Percentiles rank a stretch among this genome's conserved stretches.
Conservation (phyloP, 2,888 invertebrate species). For the Ophioninae sp. region DNA sequence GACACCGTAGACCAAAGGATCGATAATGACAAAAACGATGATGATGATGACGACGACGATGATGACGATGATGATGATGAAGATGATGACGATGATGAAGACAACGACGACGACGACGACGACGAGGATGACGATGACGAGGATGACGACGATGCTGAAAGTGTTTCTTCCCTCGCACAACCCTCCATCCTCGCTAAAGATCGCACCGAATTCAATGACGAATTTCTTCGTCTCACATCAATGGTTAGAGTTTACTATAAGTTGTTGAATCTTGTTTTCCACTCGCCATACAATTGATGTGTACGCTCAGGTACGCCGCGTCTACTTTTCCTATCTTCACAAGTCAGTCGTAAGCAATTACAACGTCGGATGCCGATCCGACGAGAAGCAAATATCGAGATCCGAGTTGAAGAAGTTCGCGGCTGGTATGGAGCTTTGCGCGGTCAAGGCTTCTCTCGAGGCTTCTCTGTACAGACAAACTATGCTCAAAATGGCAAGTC, state of each 20-base stretch:
- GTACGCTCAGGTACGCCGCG: slow-evolving; percentile 71
- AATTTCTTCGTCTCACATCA: slow-evolving; percentile 73
- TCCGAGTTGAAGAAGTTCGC: slow-evolving; percentile 71
- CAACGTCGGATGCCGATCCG: slow-evolving; percentile 67
- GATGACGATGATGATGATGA: slow-evolving; percentile 64
- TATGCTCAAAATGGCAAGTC: slow-evolving; percentile 73
- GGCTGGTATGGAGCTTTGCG: slow-evolving; percentile 73
- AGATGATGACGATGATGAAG: slow-evolving; percentile 49
- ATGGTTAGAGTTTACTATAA: slow-evolving; percentile 67
- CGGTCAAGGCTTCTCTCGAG: slow-evolving; percentile 72
- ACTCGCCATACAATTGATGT: not conserved
- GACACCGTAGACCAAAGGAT: slow-evolving; percentile 38
- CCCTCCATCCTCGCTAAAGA: slow-evolving; percentile 70
- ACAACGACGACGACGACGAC: slow-evolving; percentile 33
- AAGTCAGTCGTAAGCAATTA: slow-evolving; percentile 75
- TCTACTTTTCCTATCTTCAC: slow-evolving; percentile 74
- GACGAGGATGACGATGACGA: slow-evolving; percentile 58
- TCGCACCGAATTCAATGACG: slow-evolving; percentile 64
- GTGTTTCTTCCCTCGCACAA: slow-evolving; percentile 67
- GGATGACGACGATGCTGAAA: slow-evolving; percentile 67
- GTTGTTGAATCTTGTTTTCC: slow-evolving; percentile 5
- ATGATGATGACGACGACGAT: slow-evolving; percentile 67
- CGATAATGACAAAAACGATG: slow-evolving; percentile 54
- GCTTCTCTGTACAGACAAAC: slow-evolving; percentile 72
- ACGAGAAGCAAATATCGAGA: slow-evolving; percentile 62